These are phyloP conservation scores for Champsocephalus gunnari DNA, from an alignment of 2,797 vertebrate genomes.

Conservation along the genomic window DNA sequence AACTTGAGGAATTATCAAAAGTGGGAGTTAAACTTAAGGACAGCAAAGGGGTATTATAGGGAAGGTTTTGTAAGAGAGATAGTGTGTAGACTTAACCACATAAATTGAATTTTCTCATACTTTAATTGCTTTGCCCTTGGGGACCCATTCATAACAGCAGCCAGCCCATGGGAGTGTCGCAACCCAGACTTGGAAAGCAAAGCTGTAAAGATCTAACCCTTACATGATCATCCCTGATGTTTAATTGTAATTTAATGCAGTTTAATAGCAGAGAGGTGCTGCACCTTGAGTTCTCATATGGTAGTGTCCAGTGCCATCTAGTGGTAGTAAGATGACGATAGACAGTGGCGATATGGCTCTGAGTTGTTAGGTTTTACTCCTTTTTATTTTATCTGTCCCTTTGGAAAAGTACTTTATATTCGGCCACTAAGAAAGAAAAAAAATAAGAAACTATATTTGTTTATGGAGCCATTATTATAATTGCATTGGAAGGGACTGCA, in stretches of 20 bases:
- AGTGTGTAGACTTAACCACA: constrained; percentile 10
- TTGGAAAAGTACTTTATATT: constrained; percentile 33
- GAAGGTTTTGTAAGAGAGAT: constrained; percentile 19
- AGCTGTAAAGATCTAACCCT: constrained; percentile 29
- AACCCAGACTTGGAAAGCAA: constrained; percentile 21
- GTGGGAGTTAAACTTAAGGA: constrained; percentile 19
- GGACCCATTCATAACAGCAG: constrained; percentile 18
- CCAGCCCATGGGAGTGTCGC: neutral
- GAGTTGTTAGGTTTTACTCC: neutral
- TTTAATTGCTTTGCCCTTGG: constrained; percentile 8
- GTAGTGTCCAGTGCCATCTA: constrained; percentile 72
- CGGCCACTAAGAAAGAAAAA: constrained; percentile 26
- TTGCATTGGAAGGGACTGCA: neutral
- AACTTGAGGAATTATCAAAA: constrained; percentile 31
- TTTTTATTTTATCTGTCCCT: constrained; percentile 28
- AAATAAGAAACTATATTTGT: constrained; percentile 4
- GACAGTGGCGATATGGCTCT: neutral
- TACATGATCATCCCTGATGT: constrained; percentile 9
- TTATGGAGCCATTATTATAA: constrained; percentile 29
- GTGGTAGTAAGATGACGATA: constrained; percentile 51
- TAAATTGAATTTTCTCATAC: constrained; percentile 11
- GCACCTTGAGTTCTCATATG: constrained; percentile 19
- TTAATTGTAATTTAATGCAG: constrained; percentile 36
- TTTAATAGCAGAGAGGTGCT: constrained; percentile 27
- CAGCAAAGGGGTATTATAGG: neutral